Evolutionary conservation across 2,888 invertebrate species (phyloP), one percentile per base, ranked within the genome.

Genomic region (Crocallis elinguaria): DNA sequence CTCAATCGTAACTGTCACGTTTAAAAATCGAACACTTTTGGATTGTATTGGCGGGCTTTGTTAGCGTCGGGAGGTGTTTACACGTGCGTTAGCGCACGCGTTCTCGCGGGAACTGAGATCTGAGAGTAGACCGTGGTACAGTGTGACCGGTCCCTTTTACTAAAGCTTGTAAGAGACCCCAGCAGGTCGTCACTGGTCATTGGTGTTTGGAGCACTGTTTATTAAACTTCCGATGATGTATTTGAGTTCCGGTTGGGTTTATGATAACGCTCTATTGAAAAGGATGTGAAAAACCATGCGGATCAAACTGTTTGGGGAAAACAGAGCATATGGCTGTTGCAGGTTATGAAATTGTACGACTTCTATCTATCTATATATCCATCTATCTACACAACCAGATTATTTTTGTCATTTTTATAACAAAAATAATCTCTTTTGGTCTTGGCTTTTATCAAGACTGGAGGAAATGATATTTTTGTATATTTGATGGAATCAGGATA

Each of bases 151-250:
- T 73, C 78, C 83, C 87, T 86, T 84, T 88, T 87, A 85, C 84
- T 80, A 71, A 58, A 78, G 74, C 76, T 77, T 72, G 33, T 43
- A 37, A 35, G 51, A 51, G 23, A 29, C 19, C 45, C 75, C 74
- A 69, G 64, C 57, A 63, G 23, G 45, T 68, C 78, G 79, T 79
- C 79, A 77, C 75, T 77, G 73, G 76, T 72, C 76, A 77, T 64
- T 75, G 57, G 62, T 73, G 57, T 68, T 51, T 44, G 17, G 29
- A 51, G 42, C 65, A 66, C 60, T 62, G 64, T 64, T 62, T 69
- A 60, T 49, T 66, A 77, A 75, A 81, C 86, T 86, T 89, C 88
- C 88, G 88, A 88, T 83, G 82, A 83, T 82, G 71, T 72, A 75
- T 76, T 17, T 8, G 57, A 61, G 77, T 82, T 84, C 86, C 86